Conservation (phyloP, 1,140 invertebrate species). For the Diachasma alloeum region DNA sequence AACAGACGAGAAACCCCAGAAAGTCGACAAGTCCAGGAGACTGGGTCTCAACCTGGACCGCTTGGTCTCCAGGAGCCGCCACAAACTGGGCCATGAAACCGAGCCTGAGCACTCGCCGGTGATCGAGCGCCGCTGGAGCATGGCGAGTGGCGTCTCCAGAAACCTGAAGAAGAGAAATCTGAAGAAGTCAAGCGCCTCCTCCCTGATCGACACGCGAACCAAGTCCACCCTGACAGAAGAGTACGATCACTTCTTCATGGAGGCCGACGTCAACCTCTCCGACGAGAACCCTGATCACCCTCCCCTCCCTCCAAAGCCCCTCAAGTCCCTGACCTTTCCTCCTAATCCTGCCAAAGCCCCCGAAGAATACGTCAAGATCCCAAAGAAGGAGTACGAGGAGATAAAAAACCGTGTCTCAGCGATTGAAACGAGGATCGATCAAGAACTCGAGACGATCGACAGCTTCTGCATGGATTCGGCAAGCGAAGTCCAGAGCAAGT, state of each 20-base stretch:
- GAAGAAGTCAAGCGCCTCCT: constrained; percentile 38
- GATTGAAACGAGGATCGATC: constrained; percentile 74
- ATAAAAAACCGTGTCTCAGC: constrained; percentile 76
- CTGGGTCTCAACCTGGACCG: constrained; percentile 55
- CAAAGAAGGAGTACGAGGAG: constrained; percentile 78
- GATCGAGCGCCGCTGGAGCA: constrained; percentile 57
- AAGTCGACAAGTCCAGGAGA: constrained; percentile 58
- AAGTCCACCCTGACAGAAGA: constrained; percentile 20
- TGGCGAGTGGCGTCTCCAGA: constrained; percentile 36
- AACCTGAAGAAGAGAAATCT: constrained; percentile 41
- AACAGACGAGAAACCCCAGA: constrained; percentile 43
- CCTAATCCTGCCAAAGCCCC: background rate
- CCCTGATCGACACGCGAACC: constrained; percentile 14
- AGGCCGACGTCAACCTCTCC: constrained; percentile 59
- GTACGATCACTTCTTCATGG: constrained; percentile 49
- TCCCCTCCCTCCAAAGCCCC: constrained; percentile 23
- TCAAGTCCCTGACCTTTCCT: constrained; percentile 2
- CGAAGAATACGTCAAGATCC: constrained; percentile 72
- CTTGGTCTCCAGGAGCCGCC: constrained; percentile 50
- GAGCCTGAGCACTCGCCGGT: constrained; percentile 23
- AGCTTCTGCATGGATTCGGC: constrained; percentile 41
- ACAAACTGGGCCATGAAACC: constrained; percentile 37
- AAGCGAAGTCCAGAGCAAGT: constrained; percentile 71
- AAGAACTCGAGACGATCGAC: constrained; percentile 66
- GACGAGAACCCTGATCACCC: constrained; percentile 43